phyloP scores from a whole-genome alignment of 92 coral and sea anemone species.

The Chrysogorgia sp. region DNA sequence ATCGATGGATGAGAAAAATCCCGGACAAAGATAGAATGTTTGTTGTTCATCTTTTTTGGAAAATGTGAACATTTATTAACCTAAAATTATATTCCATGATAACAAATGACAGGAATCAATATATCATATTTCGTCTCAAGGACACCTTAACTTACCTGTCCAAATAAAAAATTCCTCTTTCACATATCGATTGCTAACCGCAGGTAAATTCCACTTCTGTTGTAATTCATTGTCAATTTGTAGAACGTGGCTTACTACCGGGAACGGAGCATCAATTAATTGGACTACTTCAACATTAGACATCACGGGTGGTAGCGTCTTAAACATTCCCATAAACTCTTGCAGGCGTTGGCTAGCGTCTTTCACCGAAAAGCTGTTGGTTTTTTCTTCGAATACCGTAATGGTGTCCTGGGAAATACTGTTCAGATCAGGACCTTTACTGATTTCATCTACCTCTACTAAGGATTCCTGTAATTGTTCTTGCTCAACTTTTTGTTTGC shows the following conservation, averaged over 20 bases:
- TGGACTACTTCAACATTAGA: conserved; percentile 78
- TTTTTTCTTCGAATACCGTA: not conserved
- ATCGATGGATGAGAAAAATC: no score
- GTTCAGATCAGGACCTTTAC: not conserved
- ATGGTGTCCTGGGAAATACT: not conserved
- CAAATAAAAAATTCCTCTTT: conserved; percentile 10
- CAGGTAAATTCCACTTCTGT: conserved; percentile 27
- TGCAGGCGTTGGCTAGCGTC: not conserved
- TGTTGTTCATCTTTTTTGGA: no score
- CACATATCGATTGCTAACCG: conserved; percentile 32
- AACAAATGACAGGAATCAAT: not conserved
- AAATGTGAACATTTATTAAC: no score
- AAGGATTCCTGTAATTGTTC: not conserved
- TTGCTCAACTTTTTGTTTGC: conserved; percentile 19
- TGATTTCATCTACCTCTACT: not conserved
- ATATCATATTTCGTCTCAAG: not conserved
- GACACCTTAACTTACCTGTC: conserved; percentile 2
- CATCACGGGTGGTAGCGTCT: conserved; percentile 61
- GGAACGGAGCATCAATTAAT: conserved; percentile 36
- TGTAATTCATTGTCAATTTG: not conserved
- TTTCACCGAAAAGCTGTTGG: not conserved
- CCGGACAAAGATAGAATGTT: no score
- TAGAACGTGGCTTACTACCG: conserved; percentile 27
- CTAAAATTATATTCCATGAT: no score
- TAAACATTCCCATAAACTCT: conserved; percentile 13